phyloP scores from a whole-genome alignment of 2,888 invertebrate genomes.

The Lasioglossum lativentre region DNA sequence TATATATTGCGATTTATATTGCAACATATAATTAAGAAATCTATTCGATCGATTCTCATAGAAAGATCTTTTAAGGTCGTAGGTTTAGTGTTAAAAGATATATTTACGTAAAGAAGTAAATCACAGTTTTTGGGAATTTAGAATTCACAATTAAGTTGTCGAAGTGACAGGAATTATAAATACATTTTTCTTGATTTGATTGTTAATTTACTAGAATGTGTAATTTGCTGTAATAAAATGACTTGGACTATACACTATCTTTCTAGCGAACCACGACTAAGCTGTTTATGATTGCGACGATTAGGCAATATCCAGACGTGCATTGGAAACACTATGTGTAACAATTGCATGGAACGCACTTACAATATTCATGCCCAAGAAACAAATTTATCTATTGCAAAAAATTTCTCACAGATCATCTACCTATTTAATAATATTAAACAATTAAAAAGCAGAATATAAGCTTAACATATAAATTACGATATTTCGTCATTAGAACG shows the following conservation, averaged over 20 bases:
- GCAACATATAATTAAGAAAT: too few species aligned
- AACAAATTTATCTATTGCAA: not conserved
- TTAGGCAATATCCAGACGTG: not conserved
- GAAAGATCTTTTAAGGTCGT: too few species aligned
- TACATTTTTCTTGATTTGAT: not conserved
- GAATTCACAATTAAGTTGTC: not conserved
- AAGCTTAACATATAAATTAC: not conserved
- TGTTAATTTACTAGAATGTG: not conserved
- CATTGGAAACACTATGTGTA: not conserved
- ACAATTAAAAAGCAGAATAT: not conserved
- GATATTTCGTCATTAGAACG: not conserved
- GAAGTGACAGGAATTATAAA: not conserved
- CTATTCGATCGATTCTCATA: too few species aligned
- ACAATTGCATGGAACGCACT: not conserved
- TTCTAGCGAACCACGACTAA: not conserved
- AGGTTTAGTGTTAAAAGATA: too few species aligned
- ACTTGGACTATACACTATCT: not conserved
- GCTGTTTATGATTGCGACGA: not conserved
- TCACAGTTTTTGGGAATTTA: too few species aligned
- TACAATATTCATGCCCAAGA: not conserved
- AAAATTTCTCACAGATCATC: not conserved
- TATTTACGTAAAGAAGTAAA: too few species aligned
- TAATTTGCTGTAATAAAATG: not conserved
- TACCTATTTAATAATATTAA: too few species aligned
- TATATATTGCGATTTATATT: too few species aligned